Percentiles rank a stretch among this genome's conserved stretches.
phyloP scores from a whole-genome alignment of 2,888 invertebrate genomes.

The Apotomis turbidana region DNA sequence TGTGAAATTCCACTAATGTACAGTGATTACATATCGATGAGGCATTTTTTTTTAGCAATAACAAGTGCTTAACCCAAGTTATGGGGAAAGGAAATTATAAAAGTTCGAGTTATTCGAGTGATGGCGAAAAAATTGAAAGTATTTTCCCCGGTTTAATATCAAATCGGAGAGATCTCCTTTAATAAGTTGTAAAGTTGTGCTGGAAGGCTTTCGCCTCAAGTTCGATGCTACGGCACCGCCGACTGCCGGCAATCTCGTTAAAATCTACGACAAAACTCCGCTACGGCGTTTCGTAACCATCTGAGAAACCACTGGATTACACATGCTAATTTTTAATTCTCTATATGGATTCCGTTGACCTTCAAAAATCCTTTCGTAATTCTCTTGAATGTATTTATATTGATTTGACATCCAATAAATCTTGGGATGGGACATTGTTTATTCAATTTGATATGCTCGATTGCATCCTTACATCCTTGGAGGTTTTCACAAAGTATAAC shows the following conservation, averaged over 20 bases:
- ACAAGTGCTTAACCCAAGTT: conserved; percentile 7
- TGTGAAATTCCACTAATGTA: not conserved
- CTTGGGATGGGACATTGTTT: not conserved
- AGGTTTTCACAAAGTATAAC: too few species aligned
- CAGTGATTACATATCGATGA: not conserved
- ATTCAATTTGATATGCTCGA: too few species aligned
- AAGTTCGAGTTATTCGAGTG: conserved; percentile 50
- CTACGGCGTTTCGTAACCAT: conserved; percentile 63
- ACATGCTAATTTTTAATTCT: not conserved
- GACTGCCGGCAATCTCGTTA: conserved; percentile 79
- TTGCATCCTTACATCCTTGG: too few species aligned
- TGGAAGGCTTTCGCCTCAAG: conserved; percentile 68
- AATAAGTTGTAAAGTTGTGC: conserved; percentile 79
- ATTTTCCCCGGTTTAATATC: conserved; percentile 66
- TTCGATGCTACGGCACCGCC: conserved; percentile 67
- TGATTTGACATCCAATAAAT: not conserved
- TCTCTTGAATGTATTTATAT: too few species aligned
- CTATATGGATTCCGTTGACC: conserved; percentile 3
- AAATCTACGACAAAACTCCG: conserved; percentile 74
- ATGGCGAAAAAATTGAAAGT: conserved; percentile 59
- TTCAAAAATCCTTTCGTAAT: conserved; percentile 6
- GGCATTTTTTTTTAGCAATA: not conserved
- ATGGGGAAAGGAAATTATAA: conserved; percentile 51
- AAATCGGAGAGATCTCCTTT: conserved; percentile 70
- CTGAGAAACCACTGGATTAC: conserved; percentile 58